These are phyloP conservation scores for Leptinotarsa juncta DNA, from an alignment of 2,888 invertebrate genomes.

Conservation along the genomic window DNA sequence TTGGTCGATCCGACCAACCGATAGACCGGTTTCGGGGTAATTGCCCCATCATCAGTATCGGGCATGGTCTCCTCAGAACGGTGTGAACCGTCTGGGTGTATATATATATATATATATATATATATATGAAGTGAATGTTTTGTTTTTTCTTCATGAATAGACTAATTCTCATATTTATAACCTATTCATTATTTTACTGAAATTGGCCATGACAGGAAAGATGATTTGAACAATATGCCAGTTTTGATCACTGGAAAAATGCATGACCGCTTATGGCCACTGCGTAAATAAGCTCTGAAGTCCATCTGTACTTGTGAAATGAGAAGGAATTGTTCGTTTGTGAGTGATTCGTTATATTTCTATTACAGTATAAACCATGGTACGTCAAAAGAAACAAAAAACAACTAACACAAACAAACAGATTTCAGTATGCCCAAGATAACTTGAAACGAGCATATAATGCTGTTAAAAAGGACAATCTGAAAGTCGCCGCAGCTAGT, in stretches of 20 bases:
- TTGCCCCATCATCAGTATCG: no score
- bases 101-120: no score
- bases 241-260: not conserved
- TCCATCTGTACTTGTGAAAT: constrained; percentile 5
- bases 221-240: constrained; percentile 3
- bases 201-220: not conserved
- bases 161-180: constrained; percentile 3
- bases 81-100: no score
- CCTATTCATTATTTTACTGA: constrained; percentile 6
- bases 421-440: not conserved
- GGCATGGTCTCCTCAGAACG: no score
- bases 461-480: not conserved
- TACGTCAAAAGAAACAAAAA: constrained; percentile 6
- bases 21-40: no score
- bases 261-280: not conserved
- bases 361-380: constrained; percentile 1
- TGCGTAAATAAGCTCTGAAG: not conserved
- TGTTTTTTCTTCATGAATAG: constrained; percentile 3
- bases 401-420: not conserved
- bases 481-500: not conserved
- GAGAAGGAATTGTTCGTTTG: not conserved
- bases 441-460: not conserved
- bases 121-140: not conserved
- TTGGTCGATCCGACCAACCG: no score
- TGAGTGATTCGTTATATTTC: constrained; percentile 1